These are phyloP conservation scores for Schizopygopsis malacanthus DNA, from an alignment of 2,797 vertebrate genomes.

Conservation along the genomic window DNA sequence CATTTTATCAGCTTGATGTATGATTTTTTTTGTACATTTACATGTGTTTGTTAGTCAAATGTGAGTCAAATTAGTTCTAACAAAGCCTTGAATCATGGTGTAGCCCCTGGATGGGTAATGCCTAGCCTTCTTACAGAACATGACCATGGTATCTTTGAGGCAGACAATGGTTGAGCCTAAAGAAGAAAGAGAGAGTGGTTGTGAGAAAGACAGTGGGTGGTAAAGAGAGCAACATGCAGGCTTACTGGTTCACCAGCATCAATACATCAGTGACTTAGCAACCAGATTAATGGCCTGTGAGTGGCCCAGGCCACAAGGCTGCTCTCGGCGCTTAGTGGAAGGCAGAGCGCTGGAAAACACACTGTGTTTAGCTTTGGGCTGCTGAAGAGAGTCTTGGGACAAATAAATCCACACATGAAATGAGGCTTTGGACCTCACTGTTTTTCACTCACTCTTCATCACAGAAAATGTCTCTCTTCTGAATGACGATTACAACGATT, in stretches of 20 bases:
- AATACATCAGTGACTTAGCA: conserved; percentile 81
- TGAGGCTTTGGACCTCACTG: conserved; percentile 66
- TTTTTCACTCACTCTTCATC: conserved; percentile 61
- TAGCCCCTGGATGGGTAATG: conserved; percentile 32
- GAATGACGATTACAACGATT: conserved; percentile 45
- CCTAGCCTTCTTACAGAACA: conserved; percentile 56
- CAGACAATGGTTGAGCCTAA: neutral
- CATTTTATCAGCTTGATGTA: conserved; percentile 54
- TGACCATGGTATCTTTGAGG: conserved; percentile 40
- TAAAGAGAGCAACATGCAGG: conserved; percentile 71
- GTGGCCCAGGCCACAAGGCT: conserved; percentile 76
- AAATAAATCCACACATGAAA: conserved; percentile 70
- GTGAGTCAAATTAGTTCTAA: conserved; percentile 61
- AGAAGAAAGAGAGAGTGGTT: neutral
- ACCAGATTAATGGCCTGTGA: conserved; percentile 79
- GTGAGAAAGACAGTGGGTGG: conserved; percentile 38
- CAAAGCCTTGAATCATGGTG: conserved; percentile 32
- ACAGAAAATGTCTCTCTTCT: conserved; percentile 56
- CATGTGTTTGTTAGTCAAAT: conserved; percentile 68
- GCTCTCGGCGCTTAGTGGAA: conserved; percentile 70
- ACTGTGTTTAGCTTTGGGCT: conserved; percentile 72
- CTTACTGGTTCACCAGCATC: conserved; percentile 76
- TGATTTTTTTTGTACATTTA: conserved; percentile 53
- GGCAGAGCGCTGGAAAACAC: conserved; percentile 65
- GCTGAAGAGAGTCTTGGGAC: conserved; percentile 72